Conservation (phyloP, 2,888 invertebrate species). For the Dendrolimus pini region DNA sequence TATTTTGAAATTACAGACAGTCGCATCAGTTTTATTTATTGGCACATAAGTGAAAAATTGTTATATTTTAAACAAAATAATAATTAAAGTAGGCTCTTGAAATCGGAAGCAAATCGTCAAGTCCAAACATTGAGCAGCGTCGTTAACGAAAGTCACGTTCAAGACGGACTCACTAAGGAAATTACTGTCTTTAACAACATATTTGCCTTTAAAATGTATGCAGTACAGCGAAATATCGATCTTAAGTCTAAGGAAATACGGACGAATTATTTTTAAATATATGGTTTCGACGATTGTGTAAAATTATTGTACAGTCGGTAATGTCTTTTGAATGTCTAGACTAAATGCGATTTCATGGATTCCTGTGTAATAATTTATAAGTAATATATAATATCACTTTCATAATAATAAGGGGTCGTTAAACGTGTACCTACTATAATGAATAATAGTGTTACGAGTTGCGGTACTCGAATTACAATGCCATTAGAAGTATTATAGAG, state of each 20-base stretch:
- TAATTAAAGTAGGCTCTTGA: background rate
- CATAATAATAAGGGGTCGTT: too few relatives aligned
- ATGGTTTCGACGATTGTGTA: background rate
- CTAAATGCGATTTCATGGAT: slow-evolving; percentile 16
- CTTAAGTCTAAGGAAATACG: background rate
- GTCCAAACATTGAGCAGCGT: slow-evolving; percentile 23
- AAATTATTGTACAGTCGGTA: slow-evolving; percentile 3
- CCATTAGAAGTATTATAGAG: too few relatives aligned
- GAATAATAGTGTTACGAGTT: too few relatives aligned
- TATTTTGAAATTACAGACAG: too few relatives aligned
- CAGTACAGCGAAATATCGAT: background rate
- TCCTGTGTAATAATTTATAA: slow-evolving; percentile 5
- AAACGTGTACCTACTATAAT: too few relatives aligned
- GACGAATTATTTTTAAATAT: background rate
- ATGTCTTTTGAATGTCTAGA: slow-evolving; percentile 33
- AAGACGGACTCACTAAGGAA: slow-evolving; percentile 29
- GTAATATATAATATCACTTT: too few relatives aligned
- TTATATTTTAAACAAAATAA: too few relatives aligned
- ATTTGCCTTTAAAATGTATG: slow-evolving; percentile 5
- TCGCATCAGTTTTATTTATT: too few relatives aligned
- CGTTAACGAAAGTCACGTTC: slow-evolving; percentile 46
- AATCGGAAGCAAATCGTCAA: background rate
- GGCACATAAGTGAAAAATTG: too few relatives aligned
- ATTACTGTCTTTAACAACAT: slow-evolving; percentile 21
- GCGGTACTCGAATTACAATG: too few relatives aligned